phyloP scores from a whole-genome alignment of 2,113 vertebrate genomes.

The Apistogramma diplotaenia region DNA sequence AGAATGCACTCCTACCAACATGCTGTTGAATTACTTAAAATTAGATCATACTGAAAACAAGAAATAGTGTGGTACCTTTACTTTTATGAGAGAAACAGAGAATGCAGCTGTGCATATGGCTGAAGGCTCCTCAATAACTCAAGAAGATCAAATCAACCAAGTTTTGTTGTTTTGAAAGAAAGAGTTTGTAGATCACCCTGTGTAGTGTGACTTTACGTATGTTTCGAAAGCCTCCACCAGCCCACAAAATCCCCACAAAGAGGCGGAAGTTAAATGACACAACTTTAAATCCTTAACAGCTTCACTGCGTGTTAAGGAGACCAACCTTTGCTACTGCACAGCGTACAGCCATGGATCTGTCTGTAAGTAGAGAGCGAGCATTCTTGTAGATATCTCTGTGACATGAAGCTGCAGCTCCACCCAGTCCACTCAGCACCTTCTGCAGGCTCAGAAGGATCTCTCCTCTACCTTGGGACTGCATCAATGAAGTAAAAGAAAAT shows the following conservation, averaged over 20 bases:
- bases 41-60: background rate
- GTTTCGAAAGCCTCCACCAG: background rate
- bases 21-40: background rate
- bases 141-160: background rate
- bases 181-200: background rate
- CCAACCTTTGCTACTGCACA: constrained; percentile 90
- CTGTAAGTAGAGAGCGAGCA: constrained; percentile 90
- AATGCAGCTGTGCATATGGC: background rate
- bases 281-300: background rate
- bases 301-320: background rate
- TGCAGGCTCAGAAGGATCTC: constrained; percentile 97
- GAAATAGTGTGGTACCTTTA: background rate
- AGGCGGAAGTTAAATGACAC: background rate
- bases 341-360: constrained; percentile 96
- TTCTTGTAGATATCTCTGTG: constrained; percentile 99
- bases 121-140: background rate
- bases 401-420: constrained; percentile 95
- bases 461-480: constrained; percentile 93
- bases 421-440: constrained; percentile 92
- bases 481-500: background rate
- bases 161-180: background rate
- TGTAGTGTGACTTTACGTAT: background rate
- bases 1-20: background rate
- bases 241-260: background rate
- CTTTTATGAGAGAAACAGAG: background rate